phyloP scores from a whole-genome alignment of 2,888 invertebrate genomes.

The Meta bourneti region DNA sequence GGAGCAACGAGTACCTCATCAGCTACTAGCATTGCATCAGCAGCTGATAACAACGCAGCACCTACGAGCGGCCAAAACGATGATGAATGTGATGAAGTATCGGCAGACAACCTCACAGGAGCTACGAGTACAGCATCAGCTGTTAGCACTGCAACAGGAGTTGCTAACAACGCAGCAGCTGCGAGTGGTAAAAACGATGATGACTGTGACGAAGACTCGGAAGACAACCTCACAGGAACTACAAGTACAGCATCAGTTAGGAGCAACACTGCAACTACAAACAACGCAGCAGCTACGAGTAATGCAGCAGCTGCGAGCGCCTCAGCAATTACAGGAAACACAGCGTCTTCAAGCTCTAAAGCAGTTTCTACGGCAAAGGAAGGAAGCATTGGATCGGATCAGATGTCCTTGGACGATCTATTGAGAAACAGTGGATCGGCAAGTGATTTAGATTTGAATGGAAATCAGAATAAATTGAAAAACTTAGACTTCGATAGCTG shows the following conservation, averaged over 20 bases:
- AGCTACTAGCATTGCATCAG: neutral
- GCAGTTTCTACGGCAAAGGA: neutral
- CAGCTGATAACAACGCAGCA: neutral
- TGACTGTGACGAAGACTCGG: too few species aligned
- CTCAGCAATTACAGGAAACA: neutral
- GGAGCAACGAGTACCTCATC: neutral
- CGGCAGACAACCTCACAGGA: too few species aligned
- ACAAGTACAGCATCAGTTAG: neutral
- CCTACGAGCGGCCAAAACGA: neutral
- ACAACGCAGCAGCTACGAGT: neutral
- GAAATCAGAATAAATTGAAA: too few species aligned
- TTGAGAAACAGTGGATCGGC: too few species aligned
- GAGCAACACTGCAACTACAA: neutral
- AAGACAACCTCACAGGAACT: too few species aligned
- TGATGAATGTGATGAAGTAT: too few species aligned
- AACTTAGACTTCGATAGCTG: too few species aligned
- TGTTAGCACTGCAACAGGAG: too few species aligned
- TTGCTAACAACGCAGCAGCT: neutral
- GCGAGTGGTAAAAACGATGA: neutral
- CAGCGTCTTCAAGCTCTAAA: neutral
- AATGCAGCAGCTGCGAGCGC: neutral
- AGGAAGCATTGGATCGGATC: too few species aligned
- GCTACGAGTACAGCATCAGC: too few species aligned
- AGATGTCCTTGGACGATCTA: too few species aligned
- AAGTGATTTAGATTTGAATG: too few species aligned